A percentile compares a stretch with the other conserved stretches of the same genome.
These are phyloP conservation scores for Diadophis punctatus DNA, from an alignment of 2,113 vertebrate species.

Conservation along the genomic window DNA sequence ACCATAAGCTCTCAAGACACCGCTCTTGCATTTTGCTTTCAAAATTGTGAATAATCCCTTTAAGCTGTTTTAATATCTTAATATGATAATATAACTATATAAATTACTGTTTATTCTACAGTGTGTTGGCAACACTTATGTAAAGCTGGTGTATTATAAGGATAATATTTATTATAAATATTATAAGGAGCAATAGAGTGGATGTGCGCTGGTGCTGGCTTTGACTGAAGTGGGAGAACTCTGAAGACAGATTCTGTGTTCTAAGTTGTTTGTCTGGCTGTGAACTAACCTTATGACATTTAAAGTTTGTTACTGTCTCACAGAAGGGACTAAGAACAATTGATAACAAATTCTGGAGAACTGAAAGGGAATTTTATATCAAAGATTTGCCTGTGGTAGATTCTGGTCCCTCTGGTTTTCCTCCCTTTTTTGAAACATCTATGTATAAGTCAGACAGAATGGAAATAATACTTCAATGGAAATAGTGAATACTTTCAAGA, in stretches of 20 bases:
- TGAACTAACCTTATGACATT: constrained; percentile 61
- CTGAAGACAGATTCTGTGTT: constrained; percentile 22
- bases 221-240: constrained; percentile 26
- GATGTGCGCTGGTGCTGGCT: background rate
- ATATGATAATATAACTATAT: background rate
- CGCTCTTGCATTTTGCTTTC: background rate
- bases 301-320: constrained; percentile 51
- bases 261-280: constrained; percentile 45
- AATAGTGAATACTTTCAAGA: background rate
- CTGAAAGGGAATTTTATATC: constrained; percentile 52
- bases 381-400: background rate
- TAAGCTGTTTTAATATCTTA: background rate
- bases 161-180: background rate
- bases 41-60: background rate
- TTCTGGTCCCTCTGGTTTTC: background rate
- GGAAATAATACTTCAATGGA: background rate
- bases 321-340: constrained; percentile 62
- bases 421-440: background rate
- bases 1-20: background rate
- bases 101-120: background rate
- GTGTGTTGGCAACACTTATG: background rate
- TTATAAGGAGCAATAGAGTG: background rate
- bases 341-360: constrained; percentile 63
- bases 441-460: background rate
- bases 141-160: background rate